Percentiles rank a stretch among this genome's conserved stretches.
Conservation (phyloP, 1,140 invertebrate species). For the Mycetomoellerius zeteki region DNA sequence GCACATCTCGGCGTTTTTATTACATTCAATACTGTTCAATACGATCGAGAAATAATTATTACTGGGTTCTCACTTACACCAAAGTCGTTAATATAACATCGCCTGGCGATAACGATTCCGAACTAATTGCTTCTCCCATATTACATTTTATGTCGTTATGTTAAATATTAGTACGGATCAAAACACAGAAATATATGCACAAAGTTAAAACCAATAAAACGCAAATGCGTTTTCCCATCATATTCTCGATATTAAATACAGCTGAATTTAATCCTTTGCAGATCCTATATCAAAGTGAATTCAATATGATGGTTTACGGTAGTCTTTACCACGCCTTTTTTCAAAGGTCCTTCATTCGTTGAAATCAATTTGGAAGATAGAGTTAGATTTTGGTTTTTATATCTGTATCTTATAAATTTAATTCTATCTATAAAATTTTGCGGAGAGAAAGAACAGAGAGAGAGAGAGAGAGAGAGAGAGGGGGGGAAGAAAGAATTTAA, state of each 20-base stretch:
- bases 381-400: not conserved
- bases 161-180: slow-evolving; percentile 49
- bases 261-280: slow-evolving; percentile 42
- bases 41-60: slow-evolving; percentile 44
- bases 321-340: not conserved
- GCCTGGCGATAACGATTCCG: slow-evolving; percentile 29
- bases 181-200: slow-evolving; percentile 38
- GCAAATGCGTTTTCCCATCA: slow-evolving; percentile 31
- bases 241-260: slow-evolving; percentile 24
- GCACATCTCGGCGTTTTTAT: slow-evolving; percentile 16
- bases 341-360: not conserved
- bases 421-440: not conserved
- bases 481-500: not conserved
- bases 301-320: slow-evolving; percentile 12
- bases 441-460: not conserved
- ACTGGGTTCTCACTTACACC: slow-evolving; percentile 18
- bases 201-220: slow-evolving; percentile 50
- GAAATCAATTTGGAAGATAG: slow-evolving; percentile 11
- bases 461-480: not conserved
- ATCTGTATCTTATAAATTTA: not conserved
- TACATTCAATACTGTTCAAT: not conserved
- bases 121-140: slow-evolving; percentile 34
- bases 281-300: slow-evolving; percentile 43
- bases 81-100: slow-evolving; percentile 38
- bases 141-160: slow-evolving; percentile 48